phyloP scores from a whole-genome alignment of 2,888 invertebrate genomes.

The Philonicus albiceps region DNA sequence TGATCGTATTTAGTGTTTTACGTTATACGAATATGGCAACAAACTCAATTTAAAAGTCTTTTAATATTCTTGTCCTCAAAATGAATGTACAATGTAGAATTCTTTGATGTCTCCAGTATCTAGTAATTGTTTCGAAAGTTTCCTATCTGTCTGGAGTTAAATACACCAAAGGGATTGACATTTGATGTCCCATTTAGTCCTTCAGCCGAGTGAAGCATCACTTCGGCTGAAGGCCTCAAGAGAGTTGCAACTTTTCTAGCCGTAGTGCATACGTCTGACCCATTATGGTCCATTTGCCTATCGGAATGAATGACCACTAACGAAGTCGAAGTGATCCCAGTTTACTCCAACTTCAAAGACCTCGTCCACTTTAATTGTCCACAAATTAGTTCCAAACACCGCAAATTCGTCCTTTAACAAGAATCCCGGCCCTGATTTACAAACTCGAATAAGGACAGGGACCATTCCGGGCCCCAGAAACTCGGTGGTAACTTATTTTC shows the following conservation, averaged over 20 bases:
- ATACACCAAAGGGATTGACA: background rate
- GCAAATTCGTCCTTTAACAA: background rate
- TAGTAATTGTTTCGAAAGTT: background rate
- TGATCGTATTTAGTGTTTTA: too few species aligned
- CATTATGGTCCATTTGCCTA: background rate
- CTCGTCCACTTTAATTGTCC: slow-evolving; percentile 32
- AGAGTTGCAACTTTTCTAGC: background rate
- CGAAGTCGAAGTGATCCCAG: background rate
- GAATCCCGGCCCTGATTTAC: slow-evolving; percentile 23
- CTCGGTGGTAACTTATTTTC: slow-evolving; percentile 9
- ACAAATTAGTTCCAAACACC: slow-evolving; percentile 36
- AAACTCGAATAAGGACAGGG: background rate
- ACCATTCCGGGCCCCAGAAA: background rate
- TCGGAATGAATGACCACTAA: slow-evolving; percentile 2
- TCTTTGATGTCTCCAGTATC: background rate
- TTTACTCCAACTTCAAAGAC: background rate
- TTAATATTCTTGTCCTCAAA: background rate
- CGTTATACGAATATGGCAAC: background rate
- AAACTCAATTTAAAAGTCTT: background rate
- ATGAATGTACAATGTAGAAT: background rate
- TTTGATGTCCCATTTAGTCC: background rate
- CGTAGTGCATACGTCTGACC: background rate
- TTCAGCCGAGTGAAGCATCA: background rate
- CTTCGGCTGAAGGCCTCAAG: background rate
- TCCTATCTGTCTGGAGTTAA: background rate